phyloP scores from a whole-genome alignment of 2,113 vertebrate species.

The Laticauda colubrina region DNA sequence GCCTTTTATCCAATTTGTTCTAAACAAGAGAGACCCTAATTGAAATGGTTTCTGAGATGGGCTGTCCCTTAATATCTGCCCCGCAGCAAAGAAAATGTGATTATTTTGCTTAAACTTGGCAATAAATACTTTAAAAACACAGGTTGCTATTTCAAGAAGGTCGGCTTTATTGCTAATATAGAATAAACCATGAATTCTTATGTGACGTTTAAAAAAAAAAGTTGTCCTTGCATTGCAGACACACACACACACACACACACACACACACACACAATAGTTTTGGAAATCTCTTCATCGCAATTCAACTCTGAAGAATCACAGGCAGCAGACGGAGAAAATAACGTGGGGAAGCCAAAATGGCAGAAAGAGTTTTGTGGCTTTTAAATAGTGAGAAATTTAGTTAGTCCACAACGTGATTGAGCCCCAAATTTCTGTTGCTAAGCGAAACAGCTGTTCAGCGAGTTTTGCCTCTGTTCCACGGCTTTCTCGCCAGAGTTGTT shows the following conservation, averaged over 20 bases:
- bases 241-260: too few species aligned
- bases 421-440: not conserved
- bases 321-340: not conserved
- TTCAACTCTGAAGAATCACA: not conserved
- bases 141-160: constrained; percentile 11
- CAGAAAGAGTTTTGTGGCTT: not conserved
- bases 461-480: not conserved
- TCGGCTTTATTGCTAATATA: not conserved
- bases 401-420: too few species aligned
- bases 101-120: constrained; percentile 28
- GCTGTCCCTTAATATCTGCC: not conserved
- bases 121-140: constrained; percentile 10
- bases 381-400: not conserved
- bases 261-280: not conserved
- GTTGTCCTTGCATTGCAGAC: not conserved
- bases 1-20: not conserved
- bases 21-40: constrained; percentile 21
- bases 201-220: not conserved
- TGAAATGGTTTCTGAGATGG: constrained; percentile 17
- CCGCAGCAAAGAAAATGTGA: constrained; percentile 25
- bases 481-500: not conserved
- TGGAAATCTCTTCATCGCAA: not conserved
- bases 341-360: not conserved
- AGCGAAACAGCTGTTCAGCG: not conserved
- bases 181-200: not conserved